Conservation (phyloP, 1,140 invertebrate species). For the Panonychus citri region DNA sequence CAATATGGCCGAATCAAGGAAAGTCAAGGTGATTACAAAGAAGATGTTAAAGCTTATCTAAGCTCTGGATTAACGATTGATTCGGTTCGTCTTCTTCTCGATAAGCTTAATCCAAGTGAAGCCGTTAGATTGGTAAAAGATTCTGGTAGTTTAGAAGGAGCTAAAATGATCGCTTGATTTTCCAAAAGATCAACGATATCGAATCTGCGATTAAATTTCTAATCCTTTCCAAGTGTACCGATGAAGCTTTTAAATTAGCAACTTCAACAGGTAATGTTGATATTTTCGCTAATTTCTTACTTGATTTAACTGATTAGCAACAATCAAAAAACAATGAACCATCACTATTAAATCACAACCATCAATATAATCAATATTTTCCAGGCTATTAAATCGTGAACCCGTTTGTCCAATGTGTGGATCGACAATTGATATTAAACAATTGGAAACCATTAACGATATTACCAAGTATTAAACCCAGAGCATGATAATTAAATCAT, state of each 20-base stretch:
- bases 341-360: conserved; percentile 47
- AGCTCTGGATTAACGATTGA: conserved; percentile 53
- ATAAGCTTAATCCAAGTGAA: conserved; percentile 75
- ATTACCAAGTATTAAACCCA: too few relatives aligned
- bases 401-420: too few relatives aligned
- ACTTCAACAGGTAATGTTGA: conserved; percentile 72
- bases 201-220: conserved; percentile 86
- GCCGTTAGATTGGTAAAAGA: conserved; percentile 73
- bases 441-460: too few relatives aligned
- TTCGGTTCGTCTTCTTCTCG: conserved; percentile 44
- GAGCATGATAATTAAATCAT: too few relatives aligned
- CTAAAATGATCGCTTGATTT: conserved; percentile 91
- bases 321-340: neutral
- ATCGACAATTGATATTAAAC: too few relatives aligned
- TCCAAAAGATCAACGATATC: conserved; percentile 77
- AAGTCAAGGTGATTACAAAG: conserved; percentile 67
- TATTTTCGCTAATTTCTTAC: conserved; percentile 70
- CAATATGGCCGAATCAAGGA: conserved; percentile 93
- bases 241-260: conserved; percentile 67
- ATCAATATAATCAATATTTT: too few relatives aligned
- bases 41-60: conserved; percentile 68
- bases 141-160: conserved; percentile 57
- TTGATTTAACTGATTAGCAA: conserved; percentile 24
- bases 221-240: conserved; percentile 73
- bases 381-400: too few relatives aligned